These are phyloP conservation scores for Amblyjoppa fuscipennis DNA, from an alignment of 2,888 invertebrate genomes.

Conservation along the genomic window DNA sequence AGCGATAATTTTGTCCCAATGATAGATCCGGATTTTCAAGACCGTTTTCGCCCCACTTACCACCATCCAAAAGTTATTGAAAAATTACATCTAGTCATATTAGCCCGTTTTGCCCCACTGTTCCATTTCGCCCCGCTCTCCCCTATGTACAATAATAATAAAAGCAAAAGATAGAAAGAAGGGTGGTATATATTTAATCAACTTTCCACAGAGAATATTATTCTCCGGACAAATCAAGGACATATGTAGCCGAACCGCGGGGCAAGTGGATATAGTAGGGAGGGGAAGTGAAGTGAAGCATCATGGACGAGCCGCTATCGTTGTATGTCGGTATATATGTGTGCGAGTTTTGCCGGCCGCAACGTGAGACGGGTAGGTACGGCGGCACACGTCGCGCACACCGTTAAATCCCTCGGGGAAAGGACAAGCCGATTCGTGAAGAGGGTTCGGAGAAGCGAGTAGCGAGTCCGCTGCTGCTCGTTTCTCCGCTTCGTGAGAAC, in stretches of 20 bases:
- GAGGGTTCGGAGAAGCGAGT: constrained; percentile 68
- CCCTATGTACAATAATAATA: neutral
- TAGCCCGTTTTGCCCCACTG: no score
- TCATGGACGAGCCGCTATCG: no score
- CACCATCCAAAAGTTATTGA: no score
- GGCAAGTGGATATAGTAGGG: constrained; percentile 45
- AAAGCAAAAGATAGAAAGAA: constrained; percentile 8
- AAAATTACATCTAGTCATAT: no score
- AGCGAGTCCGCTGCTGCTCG: constrained; percentile 40
- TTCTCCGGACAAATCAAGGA: constrained; percentile 84
- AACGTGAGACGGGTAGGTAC: constrained; percentile 44
- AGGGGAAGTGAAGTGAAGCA: neutral
- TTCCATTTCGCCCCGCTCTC: no score
- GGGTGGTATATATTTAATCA: constrained; percentile 82
- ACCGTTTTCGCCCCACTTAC: no score
- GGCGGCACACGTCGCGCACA: constrained; percentile 69
- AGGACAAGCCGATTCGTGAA: constrained; percentile 66
- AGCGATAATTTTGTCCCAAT: no score
- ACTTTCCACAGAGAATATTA: constrained; percentile 82
- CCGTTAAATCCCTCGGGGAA: constrained; percentile 75
- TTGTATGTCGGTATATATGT: constrained; percentile 5
- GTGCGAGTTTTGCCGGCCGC: constrained; percentile 55
- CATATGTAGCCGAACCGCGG: constrained; percentile 79
- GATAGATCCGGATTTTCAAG: no score
- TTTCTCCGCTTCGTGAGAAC: constrained; percentile 79